A percentile compares a stretch with the other conserved stretches of the same genome.
These are phyloP conservation scores for Aricia artaxerxes DNA, from an alignment of 2,888 invertebrate genomes.

Conservation along the genomic window DNA sequence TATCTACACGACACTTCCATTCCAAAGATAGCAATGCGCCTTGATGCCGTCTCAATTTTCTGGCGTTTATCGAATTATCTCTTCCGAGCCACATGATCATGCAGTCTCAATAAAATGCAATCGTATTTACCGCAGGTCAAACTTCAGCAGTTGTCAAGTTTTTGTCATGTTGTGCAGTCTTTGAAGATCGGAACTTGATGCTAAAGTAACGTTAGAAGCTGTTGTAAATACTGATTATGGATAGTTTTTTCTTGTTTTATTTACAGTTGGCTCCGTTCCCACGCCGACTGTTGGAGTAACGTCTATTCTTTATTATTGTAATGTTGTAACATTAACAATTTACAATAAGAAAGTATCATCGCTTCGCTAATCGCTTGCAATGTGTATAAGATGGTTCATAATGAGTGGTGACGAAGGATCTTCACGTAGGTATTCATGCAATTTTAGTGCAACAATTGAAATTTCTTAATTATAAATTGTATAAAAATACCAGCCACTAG, in stretches of 20 bases:
- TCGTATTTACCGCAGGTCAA: not conserved
- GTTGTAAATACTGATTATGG: constrained; percentile 1
- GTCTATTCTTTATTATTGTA: not conserved
- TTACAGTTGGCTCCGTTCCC: not conserved
- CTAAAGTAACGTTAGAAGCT: not conserved
- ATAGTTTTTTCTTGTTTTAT: not conserved
- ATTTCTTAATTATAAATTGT: too few species aligned
- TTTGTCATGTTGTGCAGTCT: not conserved
- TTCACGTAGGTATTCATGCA: not conserved
- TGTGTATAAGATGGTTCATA: not conserved
- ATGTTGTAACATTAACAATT: not conserved
- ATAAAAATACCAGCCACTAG: too few species aligned
- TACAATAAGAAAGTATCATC: too few species aligned
- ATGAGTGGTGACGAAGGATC: not conserved
- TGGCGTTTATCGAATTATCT: not conserved
- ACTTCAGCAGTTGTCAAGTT: not conserved
- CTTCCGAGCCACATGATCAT: not conserved
- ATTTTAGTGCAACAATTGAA: too few species aligned
- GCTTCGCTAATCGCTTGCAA: not conserved
- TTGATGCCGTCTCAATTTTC: not conserved
- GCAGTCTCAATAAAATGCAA: not conserved
- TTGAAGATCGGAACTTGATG: not conserved
- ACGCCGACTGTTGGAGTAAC: not conserved
- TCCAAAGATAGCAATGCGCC: not conserved
- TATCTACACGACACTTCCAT: not conserved